These are phyloP conservation scores for Camelus dromedarius DNA, from an alignment of 2,113 vertebrate genomes.

Conservation along the genomic window DNA sequence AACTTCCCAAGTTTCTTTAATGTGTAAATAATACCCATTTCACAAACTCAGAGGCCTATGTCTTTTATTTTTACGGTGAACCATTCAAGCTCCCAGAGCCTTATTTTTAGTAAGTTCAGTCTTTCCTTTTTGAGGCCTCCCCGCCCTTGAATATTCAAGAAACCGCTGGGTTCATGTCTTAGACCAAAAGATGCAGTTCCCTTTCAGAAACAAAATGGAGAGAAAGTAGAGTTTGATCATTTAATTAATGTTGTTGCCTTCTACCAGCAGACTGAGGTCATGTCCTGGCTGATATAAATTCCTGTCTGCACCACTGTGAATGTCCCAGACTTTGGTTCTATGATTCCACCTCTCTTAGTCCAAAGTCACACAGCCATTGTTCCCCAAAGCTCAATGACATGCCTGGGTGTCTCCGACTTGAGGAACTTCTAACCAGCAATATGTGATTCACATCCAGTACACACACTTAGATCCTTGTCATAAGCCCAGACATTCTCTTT, in stretches of 20 bases:
- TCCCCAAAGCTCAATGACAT: not conserved
- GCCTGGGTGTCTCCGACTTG: not conserved
- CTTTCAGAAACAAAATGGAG: not conserved
- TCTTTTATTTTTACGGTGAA: not conserved
- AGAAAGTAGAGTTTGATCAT: not conserved
- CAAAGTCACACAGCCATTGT: not conserved
- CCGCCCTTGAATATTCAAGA: not conserved
- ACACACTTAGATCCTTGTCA: not conserved
- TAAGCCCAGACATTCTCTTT: not conserved
- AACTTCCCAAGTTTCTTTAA: conserved; percentile 1
- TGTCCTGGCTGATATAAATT: not conserved
- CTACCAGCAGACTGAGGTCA: not conserved
- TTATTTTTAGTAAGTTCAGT: conserved; percentile 51
- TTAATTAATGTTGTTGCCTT: not conserved
- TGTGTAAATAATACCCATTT: not conserved
- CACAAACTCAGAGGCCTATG: not conserved
- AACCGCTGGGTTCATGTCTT: not conserved
- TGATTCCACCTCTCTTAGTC: not conserved
- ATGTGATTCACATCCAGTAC: not conserved
- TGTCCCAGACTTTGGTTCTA: not conserved
- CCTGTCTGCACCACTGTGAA: not conserved
- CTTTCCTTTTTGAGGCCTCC: conserved; percentile 3
- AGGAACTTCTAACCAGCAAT: not conserved
- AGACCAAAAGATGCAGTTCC: not conserved
- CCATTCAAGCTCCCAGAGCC: not conserved